Conservation (phyloP, 2,888 invertebrate genomes). For the Stenodera caucasica region DNA sequence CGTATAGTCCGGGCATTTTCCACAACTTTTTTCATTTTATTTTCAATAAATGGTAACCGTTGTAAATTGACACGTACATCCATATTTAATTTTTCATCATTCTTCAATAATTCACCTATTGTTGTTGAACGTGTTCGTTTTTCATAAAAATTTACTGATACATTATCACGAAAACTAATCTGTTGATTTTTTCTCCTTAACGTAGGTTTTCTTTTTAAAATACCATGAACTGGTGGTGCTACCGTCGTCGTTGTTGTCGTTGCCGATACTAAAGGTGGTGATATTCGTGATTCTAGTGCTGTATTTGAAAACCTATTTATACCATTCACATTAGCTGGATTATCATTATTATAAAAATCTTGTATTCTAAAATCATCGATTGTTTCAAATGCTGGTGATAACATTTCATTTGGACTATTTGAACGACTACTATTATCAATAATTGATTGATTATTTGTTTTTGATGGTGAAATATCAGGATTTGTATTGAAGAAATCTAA, state of each 20-base stretch:
- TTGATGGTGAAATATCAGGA: slow-evolving; percentile 6
- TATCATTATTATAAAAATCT: slow-evolving; percentile 19
- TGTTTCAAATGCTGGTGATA: slow-evolving; percentile 33
- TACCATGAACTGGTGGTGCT: background rate
- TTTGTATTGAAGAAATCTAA: slow-evolving; percentile 30
- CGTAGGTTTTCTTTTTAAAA: background rate
- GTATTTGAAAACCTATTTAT: slow-evolving; percentile 1
- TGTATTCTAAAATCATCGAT: slow-evolving; percentile 29
- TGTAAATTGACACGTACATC: slow-evolving; percentile 22
- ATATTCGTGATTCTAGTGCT: background rate
- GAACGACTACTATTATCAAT: slow-evolving; percentile 15
- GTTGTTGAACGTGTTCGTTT: background rate
- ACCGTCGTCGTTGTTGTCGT: background rate
- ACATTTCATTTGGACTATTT: slow-evolving; percentile 26
- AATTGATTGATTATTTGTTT: slow-evolving; percentile 7
- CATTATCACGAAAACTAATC: slow-evolving; percentile 9
- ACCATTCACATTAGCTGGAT: slow-evolving; percentile 14
- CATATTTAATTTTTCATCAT: slow-evolving; percentile 16
- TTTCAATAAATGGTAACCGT: slow-evolving; percentile 20
- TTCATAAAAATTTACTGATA: background rate
- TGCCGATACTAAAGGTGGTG: slow-evolving; percentile 1
- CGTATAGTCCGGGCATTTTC: slow-evolving; percentile 15
- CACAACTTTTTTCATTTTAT: slow-evolving; percentile 21
- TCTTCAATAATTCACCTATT: background rate
- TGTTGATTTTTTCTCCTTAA: slow-evolving; percentile 2